These are phyloP conservation scores for Neocrepidodera transversa DNA, from an alignment of 2,888 invertebrate genomes.

Conservation along the genomic window DNA sequence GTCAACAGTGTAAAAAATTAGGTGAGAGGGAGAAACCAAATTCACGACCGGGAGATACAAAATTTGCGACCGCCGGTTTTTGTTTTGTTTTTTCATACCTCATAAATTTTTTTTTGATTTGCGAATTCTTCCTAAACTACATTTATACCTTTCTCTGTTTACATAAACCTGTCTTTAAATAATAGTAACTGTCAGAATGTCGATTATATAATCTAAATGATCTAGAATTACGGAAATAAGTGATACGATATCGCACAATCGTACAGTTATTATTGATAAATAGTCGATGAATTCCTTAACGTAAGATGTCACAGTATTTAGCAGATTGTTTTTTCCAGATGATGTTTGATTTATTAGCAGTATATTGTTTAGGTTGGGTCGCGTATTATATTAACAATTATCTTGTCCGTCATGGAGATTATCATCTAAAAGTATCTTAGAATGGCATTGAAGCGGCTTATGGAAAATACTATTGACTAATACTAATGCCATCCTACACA, in stretches of 20 bases:
- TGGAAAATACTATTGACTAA: neutral
- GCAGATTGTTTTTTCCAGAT: neutral
- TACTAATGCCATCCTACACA: neutral
- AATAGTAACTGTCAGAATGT: too few species aligned
- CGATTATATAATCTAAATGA: too few species aligned
- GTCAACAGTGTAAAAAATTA: too few species aligned
- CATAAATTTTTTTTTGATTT: too few species aligned
- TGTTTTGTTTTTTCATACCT: too few species aligned
- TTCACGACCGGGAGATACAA: too few species aligned
- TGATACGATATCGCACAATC: neutral
- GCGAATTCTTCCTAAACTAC: too few species aligned
- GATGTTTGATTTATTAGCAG: neutral
- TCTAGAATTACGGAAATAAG: neutral
- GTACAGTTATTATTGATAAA: neutral
- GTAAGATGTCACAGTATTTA: neutral
- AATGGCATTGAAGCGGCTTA: neutral
- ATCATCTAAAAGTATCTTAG: neutral
- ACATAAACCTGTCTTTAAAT: too few species aligned
- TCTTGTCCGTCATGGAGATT: neutral
- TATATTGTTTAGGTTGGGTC: neutral
- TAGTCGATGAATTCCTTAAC: neutral
- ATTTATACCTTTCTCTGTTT: too few species aligned
- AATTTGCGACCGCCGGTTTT: too few species aligned
- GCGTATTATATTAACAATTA: neutral
- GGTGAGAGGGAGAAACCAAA: too few species aligned